A percentile compares a stretch with the other conserved stretches of the same genome.
These are phyloP conservation scores for Dyspetes luteomarginatus DNA, from an alignment of 2,888 invertebrate species.

Conservation along the genomic window DNA sequence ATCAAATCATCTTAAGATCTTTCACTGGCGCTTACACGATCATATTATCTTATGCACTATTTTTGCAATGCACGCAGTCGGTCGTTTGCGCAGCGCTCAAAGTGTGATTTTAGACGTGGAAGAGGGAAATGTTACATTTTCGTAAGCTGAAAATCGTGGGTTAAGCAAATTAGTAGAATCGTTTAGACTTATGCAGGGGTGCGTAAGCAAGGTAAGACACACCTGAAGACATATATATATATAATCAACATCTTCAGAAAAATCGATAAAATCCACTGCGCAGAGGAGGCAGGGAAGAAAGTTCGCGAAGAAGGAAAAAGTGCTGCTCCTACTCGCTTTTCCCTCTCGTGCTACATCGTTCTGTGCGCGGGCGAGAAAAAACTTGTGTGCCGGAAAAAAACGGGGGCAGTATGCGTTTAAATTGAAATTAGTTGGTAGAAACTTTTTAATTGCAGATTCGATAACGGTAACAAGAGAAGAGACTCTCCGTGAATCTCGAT, in stretches of 20 bases:
- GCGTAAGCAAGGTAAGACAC: too few species aligned
- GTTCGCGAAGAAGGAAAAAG: conserved; percentile 51
- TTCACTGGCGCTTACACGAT: too few species aligned
- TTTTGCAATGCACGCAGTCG: too few species aligned
- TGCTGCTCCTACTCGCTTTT: conserved; percentile 19
- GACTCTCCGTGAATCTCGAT: conserved; percentile 22
- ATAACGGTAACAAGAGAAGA: conserved; percentile 71
- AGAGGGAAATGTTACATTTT: too few species aligned
- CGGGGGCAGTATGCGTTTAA: conserved; percentile 75
- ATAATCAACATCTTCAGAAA: conserved; percentile 43
- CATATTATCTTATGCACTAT: too few species aligned
- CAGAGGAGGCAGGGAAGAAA: conserved; percentile 20
- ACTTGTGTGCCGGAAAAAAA: conserved; percentile 33
- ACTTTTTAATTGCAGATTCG: conserved; percentile 83
- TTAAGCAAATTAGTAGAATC: too few species aligned
- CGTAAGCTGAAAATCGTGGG: too few species aligned
- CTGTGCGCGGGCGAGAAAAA: conserved; percentile 39
- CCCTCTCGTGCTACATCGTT: not conserved
- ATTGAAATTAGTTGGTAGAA: conserved; percentile 81
- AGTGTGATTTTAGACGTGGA: too few species aligned
- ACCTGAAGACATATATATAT: not conserved
- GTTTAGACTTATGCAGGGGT: too few species aligned
- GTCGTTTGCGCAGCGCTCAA: too few species aligned
- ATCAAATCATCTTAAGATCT: too few species aligned
- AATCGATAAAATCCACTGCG: conserved; percentile 35